These are phyloP conservation scores for Yasuhikotakia modesta DNA, from an alignment of 2,797 vertebrate species.

Conservation along the genomic window DNA sequence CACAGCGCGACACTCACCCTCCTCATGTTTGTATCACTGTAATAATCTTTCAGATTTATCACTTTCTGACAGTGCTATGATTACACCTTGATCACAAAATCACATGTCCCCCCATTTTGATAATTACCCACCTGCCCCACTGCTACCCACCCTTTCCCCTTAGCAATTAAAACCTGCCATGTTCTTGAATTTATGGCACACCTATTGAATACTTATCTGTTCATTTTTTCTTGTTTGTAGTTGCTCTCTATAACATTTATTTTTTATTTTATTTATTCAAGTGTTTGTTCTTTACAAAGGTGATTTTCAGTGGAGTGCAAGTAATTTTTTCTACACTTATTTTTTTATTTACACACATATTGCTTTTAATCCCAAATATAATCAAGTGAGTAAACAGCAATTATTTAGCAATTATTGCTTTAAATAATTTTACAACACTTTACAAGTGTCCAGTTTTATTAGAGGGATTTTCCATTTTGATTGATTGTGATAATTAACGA, in stretches of 20 bases:
- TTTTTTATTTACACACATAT: neutral
- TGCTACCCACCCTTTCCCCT: neutral
- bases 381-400: neutral
- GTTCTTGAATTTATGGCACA: neutral
- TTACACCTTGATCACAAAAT: constrained; percentile 24
- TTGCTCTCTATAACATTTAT: neutral
- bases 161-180: neutral
- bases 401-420: neutral
- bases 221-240: neutral
- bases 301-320: neutral
- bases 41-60: neutral
- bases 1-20: constrained; percentile 1
- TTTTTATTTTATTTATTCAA: neutral
- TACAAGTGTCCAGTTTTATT: neutral
- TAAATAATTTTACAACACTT: neutral
- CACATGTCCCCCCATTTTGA: neutral
- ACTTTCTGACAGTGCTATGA: constrained; percentile 7
- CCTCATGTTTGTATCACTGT: neutral
- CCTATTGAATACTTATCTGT: neutral
- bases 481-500: neutral
- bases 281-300: neutral
- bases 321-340: neutral
- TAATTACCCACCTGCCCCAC: neutral
- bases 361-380: neutral
- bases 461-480: neutral